Evolutionary conservation across 2,113 vertebrate species (phyloP), one percentile per base, ranked within the genome.

Genomic region (Syngnathus typhle): DNA sequence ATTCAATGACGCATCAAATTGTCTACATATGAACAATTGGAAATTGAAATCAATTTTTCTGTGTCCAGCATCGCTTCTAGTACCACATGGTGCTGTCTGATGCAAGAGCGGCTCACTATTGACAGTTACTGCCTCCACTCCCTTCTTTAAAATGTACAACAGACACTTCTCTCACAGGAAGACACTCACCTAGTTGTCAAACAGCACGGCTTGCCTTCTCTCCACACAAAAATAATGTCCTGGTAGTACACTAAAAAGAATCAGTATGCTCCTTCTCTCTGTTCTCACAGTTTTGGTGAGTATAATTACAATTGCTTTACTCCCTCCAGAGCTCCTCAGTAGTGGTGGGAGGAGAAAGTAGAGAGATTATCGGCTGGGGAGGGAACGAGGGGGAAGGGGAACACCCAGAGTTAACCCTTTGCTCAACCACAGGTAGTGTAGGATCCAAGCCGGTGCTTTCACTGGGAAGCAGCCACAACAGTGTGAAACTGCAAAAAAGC

Each of bases 1-100:
- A 55, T 7, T 27, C 2, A 11, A 56, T 21, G 39, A 21, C 21
- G 1, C 59, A 60, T 41, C 9, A 3, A 39, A 58, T 16, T 41
- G 60, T 27, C 36, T 52, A 11, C 56, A 3, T 43, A 16, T 1
- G 4, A 58, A 18, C 23, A 61, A 15, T 75, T 61, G 38, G 6
- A 51, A 27, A 74, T 61, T 7, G 59, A 2, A 49, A 27, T 6
- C 41, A 15, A 37, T 32, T 13, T 16, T 3, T 63, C 52, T 62
- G 21, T 74, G 39, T 68, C 4, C 32, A 32, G 43, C 58, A 27
- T 47, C 55, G 19, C 10, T 6, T 2, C 1, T 27, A 27, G 27
- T 27, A 73, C 51, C 86, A 82, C 84, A 83, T 88, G 89, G 78
- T 65, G 71, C 62, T 85, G 82, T 85, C 89, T 92, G 90, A 92